Evolutionary conservation across 2,888 invertebrate genomes (phyloP), one percentile per base, ranked within the genome.

Genomic region (Xestia c-nigrum): DNA sequence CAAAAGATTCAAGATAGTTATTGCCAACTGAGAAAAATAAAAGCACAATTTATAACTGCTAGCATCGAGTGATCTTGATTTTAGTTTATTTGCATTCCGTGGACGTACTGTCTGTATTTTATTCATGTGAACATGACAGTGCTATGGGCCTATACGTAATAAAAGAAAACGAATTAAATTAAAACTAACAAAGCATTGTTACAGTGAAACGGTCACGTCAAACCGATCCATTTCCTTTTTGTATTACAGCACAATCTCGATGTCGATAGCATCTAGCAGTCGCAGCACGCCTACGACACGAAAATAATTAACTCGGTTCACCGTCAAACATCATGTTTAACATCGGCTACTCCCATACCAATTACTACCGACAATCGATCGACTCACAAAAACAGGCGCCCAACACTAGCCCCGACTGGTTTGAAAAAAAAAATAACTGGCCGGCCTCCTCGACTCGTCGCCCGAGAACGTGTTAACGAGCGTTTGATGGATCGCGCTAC

Each of bases 281-380:
- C 91, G 89, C 90, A 91, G 92, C 91, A 93, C 95, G 95, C 94
- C 95, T 94, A 95, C 95, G 93, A 95, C 95, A 95, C 91, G 94
- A 95, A 96, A 96, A 96, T 96, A 96, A 96, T 96, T 96, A 96
- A 95, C 95, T 93, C 92, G 89, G 91, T 92, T 91, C 94, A 92
- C 93, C 95, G 93, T 94, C 94, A 93, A 95, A 96, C 95, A 95
- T 92, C 92, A 93, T 96, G 96, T 96, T 93, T 93, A 94, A 96
- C 96, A 96, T 93, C 94, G 91, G 94, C 95, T 96, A 95, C 96
- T 96, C 95, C 95, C 95, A 94, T 94, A 95, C 94, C 95, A 95
- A 95, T 96, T 96, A 95, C 96, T 95, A 95, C 95, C 93, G 94
- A 94, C 94, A 93, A 93, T 94, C 95, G 94, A 94, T 93, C 91